Conservation (phyloP, 2,113 vertebrate genomes). For the Benitochromis conjunctus region DNA sequence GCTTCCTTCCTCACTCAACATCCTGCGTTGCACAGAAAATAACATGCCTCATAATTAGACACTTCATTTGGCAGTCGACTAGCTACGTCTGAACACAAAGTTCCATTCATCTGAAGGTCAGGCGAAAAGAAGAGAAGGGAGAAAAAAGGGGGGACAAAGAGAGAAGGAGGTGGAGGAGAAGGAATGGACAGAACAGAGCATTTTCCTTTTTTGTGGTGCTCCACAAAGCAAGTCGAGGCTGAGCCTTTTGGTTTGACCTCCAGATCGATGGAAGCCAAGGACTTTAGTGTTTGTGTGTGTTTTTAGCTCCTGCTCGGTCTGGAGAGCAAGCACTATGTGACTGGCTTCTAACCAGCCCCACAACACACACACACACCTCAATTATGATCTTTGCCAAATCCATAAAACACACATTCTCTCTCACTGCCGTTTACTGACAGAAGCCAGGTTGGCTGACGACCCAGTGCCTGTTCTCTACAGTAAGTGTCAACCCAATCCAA, state of each 20-base stretch:
- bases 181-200: background rate
- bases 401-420: conserved; percentile 51
- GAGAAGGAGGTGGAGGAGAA: background rate
- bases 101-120: conserved; percentile 51
- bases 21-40: conserved; percentile 41
- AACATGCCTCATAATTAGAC: conserved; percentile 59
- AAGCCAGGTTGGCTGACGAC: conserved; percentile 38
- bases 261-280: background rate
- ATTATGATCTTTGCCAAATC: conserved; percentile 54
- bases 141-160: background rate
- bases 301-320: conserved; percentile 20
- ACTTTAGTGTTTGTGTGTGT: conserved; percentile 8
- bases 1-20: background rate
- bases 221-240: conserved; percentile 16
- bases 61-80: conserved; percentile 49
- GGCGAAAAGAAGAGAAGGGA: background rate
- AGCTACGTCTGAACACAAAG: conserved; percentile 35
- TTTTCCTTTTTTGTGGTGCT: background rate
- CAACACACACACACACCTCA: conserved; percentile 36
- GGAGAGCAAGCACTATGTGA: conserved; percentile 28
- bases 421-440: background rate
- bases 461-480: conserved; percentile 26
- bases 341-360: conserved; percentile 31
- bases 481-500: conserved; percentile 3
- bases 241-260: conserved; percentile 28